Conservation (phyloP, 2,113 vertebrate species). For the Forbesichthys papilliferus region DNA sequence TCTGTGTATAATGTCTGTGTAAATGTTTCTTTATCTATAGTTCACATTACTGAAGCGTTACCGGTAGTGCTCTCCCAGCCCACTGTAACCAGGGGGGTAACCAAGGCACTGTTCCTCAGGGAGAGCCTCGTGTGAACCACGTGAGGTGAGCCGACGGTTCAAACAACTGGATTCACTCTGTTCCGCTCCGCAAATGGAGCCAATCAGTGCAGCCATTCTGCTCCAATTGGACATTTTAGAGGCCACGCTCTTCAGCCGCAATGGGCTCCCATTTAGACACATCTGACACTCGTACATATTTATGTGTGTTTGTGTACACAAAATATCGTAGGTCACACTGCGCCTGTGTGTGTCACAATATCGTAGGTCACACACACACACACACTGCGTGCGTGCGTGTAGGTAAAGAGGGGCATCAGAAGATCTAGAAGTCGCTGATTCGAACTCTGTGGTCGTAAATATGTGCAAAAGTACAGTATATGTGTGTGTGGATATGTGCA, state of each 20-base stretch:
- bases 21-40: not conserved
- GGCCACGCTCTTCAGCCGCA: slow-evolving; percentile 11
- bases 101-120: not conserved
- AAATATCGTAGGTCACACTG: too few species aligned
- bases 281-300: slow-evolving; percentile 13
- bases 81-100: not conserved
- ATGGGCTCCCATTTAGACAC: slow-evolving; percentile 25
- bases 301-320: not conserved
- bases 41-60: slow-evolving; percentile 1
- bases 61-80: not conserved
- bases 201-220: slow-evolving; percentile 10
- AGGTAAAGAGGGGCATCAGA: too few species aligned
- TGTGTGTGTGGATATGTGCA: too few species aligned
- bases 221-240: slow-evolving; percentile 35
- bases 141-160: not conserved
- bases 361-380: too few species aligned
- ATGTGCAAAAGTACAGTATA: too few species aligned
- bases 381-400: not conserved
- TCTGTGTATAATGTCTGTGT: too few species aligned
- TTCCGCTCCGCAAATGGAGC: not conserved
- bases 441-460: not conserved
- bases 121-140: not conserved
- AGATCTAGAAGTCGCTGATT: too few species aligned
- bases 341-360: not conserved
- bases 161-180: too few species aligned